phyloP scores from a whole-genome alignment of 1,140 invertebrate genomes.

The Lucilia sericata region DNA sequence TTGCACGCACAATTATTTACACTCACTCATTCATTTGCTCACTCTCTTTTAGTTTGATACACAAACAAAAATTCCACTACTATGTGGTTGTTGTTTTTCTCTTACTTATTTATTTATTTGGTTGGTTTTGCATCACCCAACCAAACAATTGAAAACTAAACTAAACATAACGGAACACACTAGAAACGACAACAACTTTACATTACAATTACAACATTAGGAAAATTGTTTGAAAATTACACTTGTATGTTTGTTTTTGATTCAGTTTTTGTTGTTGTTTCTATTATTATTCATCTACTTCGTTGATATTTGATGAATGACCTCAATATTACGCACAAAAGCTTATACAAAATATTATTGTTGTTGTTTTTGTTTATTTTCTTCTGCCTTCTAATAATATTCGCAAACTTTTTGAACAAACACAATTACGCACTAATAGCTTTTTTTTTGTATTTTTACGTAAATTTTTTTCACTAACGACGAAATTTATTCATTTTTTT shows the following conservation, averaged over 20 bases:
- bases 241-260: conserved; percentile 11
- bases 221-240: conserved; percentile 30
- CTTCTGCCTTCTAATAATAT: neutral
- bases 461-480: neutral
- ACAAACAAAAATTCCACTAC: conserved; percentile 13
- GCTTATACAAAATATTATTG: conserved; percentile 7
- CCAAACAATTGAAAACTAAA: neutral
- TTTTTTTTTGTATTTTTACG: neutral
- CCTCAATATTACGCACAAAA: conserved; percentile 38
- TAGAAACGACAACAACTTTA: neutral
- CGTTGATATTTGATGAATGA: conserved; percentile 36
- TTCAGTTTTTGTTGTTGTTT: conserved; percentile 26
- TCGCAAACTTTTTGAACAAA: neutral
- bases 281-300: conserved; percentile 12
- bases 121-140: neutral
- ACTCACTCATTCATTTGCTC: neutral
- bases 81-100: neutral
- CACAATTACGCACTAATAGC: neutral
- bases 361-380: neutral
- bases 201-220: conserved; percentile 2
- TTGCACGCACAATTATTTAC: conserved; percentile 21
- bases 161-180: neutral
- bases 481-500: neutral
- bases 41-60: neutral
- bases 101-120: neutral